A percentile compares a stretch with the other conserved stretches of the same genome.
Evolutionary conservation across 2,888 invertebrate genomes (phyloP).

Genomic region (Leptinotarsa haldemani): DNA sequence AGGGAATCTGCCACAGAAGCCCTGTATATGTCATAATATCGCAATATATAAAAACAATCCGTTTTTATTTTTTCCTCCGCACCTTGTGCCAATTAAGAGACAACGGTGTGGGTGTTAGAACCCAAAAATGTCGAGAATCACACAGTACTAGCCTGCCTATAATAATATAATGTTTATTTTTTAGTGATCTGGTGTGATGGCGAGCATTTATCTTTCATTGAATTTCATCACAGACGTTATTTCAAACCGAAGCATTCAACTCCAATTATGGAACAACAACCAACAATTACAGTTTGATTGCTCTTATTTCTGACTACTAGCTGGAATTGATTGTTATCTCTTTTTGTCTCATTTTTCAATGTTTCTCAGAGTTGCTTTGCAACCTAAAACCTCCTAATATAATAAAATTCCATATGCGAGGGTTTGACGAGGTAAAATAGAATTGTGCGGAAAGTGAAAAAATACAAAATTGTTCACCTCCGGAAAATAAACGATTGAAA

Average conservation of each 20-base stretch:
- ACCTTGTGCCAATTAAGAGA: no score
- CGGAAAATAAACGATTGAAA: no score
- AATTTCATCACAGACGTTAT: slow-evolving; percentile 35
- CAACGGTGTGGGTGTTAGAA: no score
- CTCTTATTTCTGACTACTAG: slow-evolving; percentile 33
- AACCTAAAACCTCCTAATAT: background rate
- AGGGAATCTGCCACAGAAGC: no score
- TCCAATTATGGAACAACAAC: slow-evolving; percentile 28
- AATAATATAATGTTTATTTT: slow-evolving; percentile 28
- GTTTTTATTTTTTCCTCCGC: no score
- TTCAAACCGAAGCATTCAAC: slow-evolving; percentile 21
- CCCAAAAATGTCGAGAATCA: no score
- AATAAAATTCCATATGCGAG: background rate
- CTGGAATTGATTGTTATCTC: slow-evolving; percentile 29
- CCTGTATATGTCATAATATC: no score
- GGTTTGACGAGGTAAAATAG: background rate
- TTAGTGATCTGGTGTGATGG: slow-evolving; percentile 29
- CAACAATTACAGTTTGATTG: slow-evolving; percentile 36
- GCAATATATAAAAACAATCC: no score
- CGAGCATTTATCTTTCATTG: slow-evolving; percentile 26
- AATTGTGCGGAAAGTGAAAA: no score
- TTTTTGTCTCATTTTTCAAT: background rate
- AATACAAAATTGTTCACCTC: no score
- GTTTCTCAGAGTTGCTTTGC: background rate
- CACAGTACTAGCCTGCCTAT: no score